Percentiles rank a stretch among this genome's conserved stretches.
phyloP scores from a whole-genome alignment of 2,113 vertebrate species.

The Anoura caudifer region DNA sequence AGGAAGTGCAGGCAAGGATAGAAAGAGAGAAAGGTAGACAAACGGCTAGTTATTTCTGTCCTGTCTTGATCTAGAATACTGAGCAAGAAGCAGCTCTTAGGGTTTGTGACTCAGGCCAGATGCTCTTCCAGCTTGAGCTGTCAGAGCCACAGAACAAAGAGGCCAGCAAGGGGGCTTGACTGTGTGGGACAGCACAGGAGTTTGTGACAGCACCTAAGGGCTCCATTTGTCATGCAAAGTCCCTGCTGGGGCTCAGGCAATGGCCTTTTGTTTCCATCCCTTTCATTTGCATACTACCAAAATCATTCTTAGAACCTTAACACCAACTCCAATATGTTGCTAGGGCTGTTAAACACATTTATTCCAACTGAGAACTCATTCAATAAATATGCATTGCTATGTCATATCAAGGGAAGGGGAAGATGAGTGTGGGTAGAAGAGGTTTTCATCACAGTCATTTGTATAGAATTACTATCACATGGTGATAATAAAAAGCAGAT shows the following conservation, averaged over 20 bases:
- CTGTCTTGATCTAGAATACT: neutral
- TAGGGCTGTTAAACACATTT: neutral
- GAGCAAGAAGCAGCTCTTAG: neutral
- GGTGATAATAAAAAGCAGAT: neutral
- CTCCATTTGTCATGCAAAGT: neutral
- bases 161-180: neutral
- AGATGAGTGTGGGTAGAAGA: neutral
- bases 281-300: neutral
- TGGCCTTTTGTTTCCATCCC: neutral
- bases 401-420: neutral
- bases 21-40: neutral
- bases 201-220: neutral
- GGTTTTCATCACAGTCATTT: neutral
- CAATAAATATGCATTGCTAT: neutral
- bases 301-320: neutral
- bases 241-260: neutral
- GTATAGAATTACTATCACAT: neutral
- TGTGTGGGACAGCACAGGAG: neutral
- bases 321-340: neutral
- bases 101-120: neutral
- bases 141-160: neutral
- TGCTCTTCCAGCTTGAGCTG: neutral
- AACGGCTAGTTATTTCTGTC: neutral
- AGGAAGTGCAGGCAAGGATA: neutral
- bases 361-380: neutral